These are phyloP conservation scores for Rhamnusium bicolor DNA, from an alignment of 2,888 invertebrate genomes.

Conservation along the genomic window DNA sequence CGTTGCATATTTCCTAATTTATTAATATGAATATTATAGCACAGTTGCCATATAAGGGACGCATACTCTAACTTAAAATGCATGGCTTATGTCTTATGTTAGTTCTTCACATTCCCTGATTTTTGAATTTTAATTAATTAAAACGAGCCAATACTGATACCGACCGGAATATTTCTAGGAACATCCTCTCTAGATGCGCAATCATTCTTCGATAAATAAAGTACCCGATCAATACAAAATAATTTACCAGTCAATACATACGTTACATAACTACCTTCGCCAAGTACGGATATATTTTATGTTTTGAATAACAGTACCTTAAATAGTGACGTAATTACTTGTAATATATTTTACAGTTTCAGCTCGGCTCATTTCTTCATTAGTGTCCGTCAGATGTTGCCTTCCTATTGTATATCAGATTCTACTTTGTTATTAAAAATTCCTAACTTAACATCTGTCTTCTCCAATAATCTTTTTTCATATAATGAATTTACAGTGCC, in stretches of 20 bases:
- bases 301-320: slow-evolving; percentile 1
- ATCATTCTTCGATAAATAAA: background rate
- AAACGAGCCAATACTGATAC: no score
- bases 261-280: background rate
- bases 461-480: slow-evolving; percentile 3
- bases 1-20: no score
- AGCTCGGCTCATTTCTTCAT: slow-evolving; percentile 21
- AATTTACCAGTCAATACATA: background rate
- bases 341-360: slow-evolving; percentile 35
- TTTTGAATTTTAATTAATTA: no score
- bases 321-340: slow-evolving; percentile 17
- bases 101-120: no score
- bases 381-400: slow-evolving; percentile 27
- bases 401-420: slow-evolving; percentile 14
- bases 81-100: no score
- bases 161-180: no score
- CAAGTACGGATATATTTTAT: background rate
- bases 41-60: no score
- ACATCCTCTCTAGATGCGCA: no score
- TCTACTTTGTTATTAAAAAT: slow-evolving; percentile 1
- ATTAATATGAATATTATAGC: no score
- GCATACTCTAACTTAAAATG: no score
- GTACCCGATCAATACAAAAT: background rate
- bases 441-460: slow-evolving; percentile 6
- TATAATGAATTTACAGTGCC: background rate